Conservation (phyloP, 1,140 invertebrate genomes). For the Laupala kohalensis region DNA sequence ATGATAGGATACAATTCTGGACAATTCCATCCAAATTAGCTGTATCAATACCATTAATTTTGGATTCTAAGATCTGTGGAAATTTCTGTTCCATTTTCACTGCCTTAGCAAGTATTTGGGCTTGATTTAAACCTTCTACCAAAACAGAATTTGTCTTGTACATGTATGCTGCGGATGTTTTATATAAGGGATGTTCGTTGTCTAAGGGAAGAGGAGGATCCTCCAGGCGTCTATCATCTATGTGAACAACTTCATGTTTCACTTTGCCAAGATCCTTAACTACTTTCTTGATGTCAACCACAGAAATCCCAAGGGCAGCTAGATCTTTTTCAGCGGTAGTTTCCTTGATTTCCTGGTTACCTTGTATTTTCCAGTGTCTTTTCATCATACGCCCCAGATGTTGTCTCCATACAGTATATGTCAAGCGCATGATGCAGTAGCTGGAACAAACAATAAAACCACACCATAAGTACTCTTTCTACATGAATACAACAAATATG, state of each 20-base stretch:
- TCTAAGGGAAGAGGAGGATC: conserved; percentile 24
- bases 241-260: not conserved
- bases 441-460: too few species aligned
- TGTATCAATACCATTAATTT: conserved; percentile 23
- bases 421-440: not conserved
- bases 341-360: not conserved
- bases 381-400: not conserved
- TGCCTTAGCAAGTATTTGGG: conserved; percentile 59
- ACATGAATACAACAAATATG: too few species aligned
- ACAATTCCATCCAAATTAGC: conserved; percentile 28
- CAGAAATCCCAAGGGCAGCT: not conserved
- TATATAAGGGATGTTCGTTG: conserved; percentile 46
- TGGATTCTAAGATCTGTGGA: conserved; percentile 37
- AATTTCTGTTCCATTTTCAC: conserved; percentile 44
- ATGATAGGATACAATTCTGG: conserved; percentile 45
- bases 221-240: too few species aligned
- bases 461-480: too few species aligned
- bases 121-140: conserved; percentile 55
- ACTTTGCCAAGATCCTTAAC: not conserved
- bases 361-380: not conserved
- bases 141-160: conserved; percentile 48
- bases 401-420: not conserved
- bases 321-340: not conserved
- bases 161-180: conserved; percentile 40
- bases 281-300: not conserved